Evolutionary conservation across 92 coral and sea anemone species (phyloP), one percentile per base, ranked within the genome.

Genomic region (Actinostola sp.): DNA sequence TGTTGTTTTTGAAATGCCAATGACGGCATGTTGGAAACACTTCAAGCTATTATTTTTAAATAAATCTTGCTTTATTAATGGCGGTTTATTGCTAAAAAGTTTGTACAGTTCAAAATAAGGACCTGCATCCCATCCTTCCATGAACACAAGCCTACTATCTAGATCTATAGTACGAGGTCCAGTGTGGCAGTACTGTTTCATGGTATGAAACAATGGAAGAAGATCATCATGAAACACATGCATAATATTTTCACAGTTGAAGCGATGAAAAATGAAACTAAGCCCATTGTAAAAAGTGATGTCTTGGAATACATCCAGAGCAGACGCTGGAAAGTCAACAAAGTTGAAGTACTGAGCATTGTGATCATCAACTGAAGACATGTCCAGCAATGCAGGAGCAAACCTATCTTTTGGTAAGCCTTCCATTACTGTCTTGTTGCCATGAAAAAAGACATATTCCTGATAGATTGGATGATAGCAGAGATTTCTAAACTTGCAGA

Each of bases 201-300:
- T 61, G 0, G 99, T 95, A 67, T 82, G 87, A 75, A 82, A 95
- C 38, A 95, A 36, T 15, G 99, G 99, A 38, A 95, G 66, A 2
- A 95, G 76, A 78, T 95, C 99, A 44, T 95, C 99, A 33, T 95
- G 99, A 29, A 95, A 20, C 15, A 88, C 91, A 59, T 95, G 99
- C 99, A 95, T 95, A 8, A 91, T 83, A 78, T 95, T 95, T 23
- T 92, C 96, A 41, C 97, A 78, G 66, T 83, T 88, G 23, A 95
- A 91, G 33, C 99, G 90, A 45, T 88, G 95, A 78, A 91, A 95
- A 29, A 95, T 70, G 14, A 88, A 57, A 83, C 84, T 91, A n/a
- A 79, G 74, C 12, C 83, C 93, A 15, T 92, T 81, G 21, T 92
- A 28, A 6, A 81, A n/a, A 2, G 88, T 86, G 51, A 95, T 63